phyloP scores from a whole-genome alignment of 23 tunicate genomes.

The Corella eumyota region DNA sequence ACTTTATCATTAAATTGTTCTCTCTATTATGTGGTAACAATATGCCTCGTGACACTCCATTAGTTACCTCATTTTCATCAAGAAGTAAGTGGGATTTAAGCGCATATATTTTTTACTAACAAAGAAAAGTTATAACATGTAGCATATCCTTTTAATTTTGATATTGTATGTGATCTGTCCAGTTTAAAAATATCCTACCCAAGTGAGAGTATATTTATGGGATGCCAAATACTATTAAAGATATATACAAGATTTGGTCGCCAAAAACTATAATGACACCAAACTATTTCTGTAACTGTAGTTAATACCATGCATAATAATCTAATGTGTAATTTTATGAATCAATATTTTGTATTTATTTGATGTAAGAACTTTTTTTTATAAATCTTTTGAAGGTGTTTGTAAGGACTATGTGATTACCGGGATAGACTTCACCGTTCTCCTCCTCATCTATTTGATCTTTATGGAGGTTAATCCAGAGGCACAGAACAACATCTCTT shows the following conservation, averaged over 20 bases:
- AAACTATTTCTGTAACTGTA: too few species aligned
- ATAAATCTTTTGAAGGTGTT: too few species aligned
- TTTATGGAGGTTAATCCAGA: constrained; percentile 30
- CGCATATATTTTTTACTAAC: not conserved
- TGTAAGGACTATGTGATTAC: not conserved
- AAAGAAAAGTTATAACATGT: not conserved
- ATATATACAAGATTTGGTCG: too few species aligned
- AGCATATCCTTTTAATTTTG: not conserved
- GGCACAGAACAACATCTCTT: constrained; percentile 16
- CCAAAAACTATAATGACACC: too few species aligned
- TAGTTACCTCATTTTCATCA: constrained; percentile 9
- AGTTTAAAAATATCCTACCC: too few species aligned
- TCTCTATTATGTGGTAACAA: constrained; percentile 27
- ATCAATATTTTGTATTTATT: too few species aligned
- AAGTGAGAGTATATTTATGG: too few species aligned
- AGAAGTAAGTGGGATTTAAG: constrained; percentile 3
- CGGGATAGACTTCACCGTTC: constrained; percentile 31
- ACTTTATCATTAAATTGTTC: constrained; percentile 24
- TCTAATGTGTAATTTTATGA: too few species aligned
- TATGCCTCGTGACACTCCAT: constrained; percentile 16
- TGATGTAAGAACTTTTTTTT: too few species aligned
- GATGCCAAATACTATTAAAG: too few species aligned
- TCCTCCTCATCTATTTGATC: constrained; percentile 20
- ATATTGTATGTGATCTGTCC: not conserved
- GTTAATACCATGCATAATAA: too few species aligned